Conservation (phyloP, 1,140 invertebrate genomes). For the Belonocnema kinseyi region DNA sequence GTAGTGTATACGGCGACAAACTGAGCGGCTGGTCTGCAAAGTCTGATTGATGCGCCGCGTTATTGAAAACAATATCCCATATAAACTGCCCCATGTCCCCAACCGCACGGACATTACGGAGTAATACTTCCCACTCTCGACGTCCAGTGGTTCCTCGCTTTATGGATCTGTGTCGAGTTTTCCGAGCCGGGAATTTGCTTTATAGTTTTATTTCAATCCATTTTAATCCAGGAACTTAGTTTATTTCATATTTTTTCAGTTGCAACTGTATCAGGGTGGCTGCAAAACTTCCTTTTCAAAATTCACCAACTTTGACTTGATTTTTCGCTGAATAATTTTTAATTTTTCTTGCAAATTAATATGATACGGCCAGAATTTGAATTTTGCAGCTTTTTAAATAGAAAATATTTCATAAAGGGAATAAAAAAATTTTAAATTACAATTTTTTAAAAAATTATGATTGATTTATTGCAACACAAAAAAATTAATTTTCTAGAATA, state of each 20-base stretch:
- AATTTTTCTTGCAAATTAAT: too few species aligned
- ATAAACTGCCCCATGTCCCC: constrained; percentile 45
- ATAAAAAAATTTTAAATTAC: too few species aligned
- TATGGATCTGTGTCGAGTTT: constrained; percentile 6
- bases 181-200: neutral
- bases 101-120: constrained; percentile 38
- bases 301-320: too few species aligned
- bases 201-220: constrained; percentile 32
- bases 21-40: constrained; percentile 53
- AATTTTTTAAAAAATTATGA: too few species aligned
- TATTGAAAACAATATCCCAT: constrained; percentile 73
- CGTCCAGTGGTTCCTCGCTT: neutral
- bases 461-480: too few species aligned
- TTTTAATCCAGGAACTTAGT: neutral
- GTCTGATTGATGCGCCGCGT: constrained; percentile 72
- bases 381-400: too few species aligned
- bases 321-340: too few species aligned
- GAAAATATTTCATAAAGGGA: too few species aligned
- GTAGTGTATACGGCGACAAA: constrained; percentile 41
- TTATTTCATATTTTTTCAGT: neutral
- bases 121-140: constrained; percentile 27
- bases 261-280: neutral
- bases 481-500: too few species aligned
- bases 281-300: too few species aligned
- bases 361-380: too few species aligned